Evolutionary conservation across 2,888 invertebrate species (phyloP), one percentile per base, ranked within the genome.

Genomic region (Lathronympha strigana): DNA sequence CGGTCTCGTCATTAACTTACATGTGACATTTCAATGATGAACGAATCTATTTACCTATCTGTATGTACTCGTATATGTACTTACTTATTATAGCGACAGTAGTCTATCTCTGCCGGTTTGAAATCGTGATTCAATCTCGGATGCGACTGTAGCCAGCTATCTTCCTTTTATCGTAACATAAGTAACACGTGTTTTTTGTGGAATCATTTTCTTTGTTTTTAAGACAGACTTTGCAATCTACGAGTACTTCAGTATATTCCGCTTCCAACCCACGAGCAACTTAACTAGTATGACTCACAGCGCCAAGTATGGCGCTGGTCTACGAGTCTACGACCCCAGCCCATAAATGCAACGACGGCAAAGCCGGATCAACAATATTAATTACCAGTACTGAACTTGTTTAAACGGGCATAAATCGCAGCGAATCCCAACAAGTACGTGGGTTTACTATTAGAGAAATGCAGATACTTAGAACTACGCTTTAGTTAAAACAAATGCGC

Each of bases 291-390:
- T 86, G 86, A 84, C 77, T 87, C 86, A 86, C 75, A 67, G 69
- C 71, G 73, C 84, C 86, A 84, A 84, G 80, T 80, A 86, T 74
- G 84, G 84, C 71, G 76, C 78, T 75, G 43, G 71, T 53, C 64
- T 60, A 45, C 57, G 63, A 47, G 71, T 53, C 64, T 60, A 45
- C 57, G 63, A 47, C 53, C 66, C 54, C 40, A 61, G 61, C 60
- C 61, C 64, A 53, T 64, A 60, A 61, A 53, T 61, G 66, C 54
- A 61, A 25, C 51, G 33, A 45, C 53, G n/a, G n/a, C 38, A 53
- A 36, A 54, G 54, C 54, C 66, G 66, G 66, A 66, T 61, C 66
- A 28, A 54, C 61, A 31, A 54, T 66, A 66, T 61, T 66, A 66
- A 66, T 66, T 61, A 51, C 66, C 66, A 36, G 19, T 60, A 66